Conservation (phyloP, 1,140 invertebrate genomes). For the Caenorhabditis tropicalis region DNA sequence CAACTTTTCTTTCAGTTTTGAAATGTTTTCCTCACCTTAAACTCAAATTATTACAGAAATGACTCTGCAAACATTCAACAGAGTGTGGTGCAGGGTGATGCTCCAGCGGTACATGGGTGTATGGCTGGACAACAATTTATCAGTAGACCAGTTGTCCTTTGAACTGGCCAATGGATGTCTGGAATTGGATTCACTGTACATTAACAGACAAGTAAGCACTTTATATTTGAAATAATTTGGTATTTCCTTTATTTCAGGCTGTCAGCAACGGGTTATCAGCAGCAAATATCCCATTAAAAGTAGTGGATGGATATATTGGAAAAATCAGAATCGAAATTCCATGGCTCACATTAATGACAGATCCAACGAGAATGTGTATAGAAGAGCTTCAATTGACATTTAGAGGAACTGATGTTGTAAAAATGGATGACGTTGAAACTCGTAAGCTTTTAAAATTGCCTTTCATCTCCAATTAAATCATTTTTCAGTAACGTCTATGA, state of each 20-base stretch:
- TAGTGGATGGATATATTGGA: slow-evolving; percentile 52
- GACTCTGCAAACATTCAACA: neutral
- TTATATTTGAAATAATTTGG: neutral
- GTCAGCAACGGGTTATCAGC: slow-evolving; percentile 16
- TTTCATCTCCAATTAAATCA: neutral
- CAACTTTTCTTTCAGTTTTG: neutral
- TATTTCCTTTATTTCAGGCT: neutral
- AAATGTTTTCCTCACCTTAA: neutral
- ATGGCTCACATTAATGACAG: slow-evolving; percentile 30
- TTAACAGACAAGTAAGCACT: slow-evolving; percentile 26
- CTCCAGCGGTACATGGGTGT: slow-evolving; percentile 4
- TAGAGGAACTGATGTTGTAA: slow-evolving; percentile 5
- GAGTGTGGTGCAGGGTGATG: slow-evolving; percentile 27
- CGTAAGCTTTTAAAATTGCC: neutral
- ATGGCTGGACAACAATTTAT: slow-evolving; percentile 31
- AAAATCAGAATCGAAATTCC: slow-evolving; percentile 53
- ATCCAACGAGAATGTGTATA: slow-evolving; percentile 46
- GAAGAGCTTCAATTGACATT: slow-evolving; percentile 50
- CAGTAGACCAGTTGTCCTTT: slow-evolving; percentile 37
- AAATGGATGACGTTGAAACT: slow-evolving; percentile 39
- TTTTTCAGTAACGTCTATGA: slow-evolving; percentile 46
- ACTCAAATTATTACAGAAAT: neutral
- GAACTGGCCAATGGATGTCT: slow-evolving; percentile 25
- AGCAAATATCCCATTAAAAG: slow-evolving; percentile 31
- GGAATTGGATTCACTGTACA: neutral